Evolutionary conservation across 2,113 vertebrate genomes (phyloP).

Genomic region (Gila orcuttii): DNA sequence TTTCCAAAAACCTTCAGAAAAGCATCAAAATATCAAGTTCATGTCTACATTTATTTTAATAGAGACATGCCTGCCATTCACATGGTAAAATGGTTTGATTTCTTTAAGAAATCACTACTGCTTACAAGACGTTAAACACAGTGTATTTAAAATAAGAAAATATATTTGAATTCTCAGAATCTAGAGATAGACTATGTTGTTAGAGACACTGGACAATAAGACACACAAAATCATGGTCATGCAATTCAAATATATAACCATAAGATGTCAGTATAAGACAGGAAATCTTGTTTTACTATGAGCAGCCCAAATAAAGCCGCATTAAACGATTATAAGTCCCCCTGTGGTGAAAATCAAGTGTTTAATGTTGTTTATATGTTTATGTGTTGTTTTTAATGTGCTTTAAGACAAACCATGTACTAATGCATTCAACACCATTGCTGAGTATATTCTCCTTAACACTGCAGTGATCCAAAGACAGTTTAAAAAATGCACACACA

Average conservation of each 20-base stretch:
- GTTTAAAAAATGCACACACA: background rate
- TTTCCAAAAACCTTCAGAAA: background rate
- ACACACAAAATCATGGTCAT: background rate
- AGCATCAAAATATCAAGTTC: background rate
- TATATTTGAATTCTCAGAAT: background rate
- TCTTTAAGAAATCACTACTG: background rate
- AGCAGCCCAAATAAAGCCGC: background rate
- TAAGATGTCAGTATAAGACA: constrained; percentile 41
- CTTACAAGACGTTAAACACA: background rate
- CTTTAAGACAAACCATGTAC: no score
- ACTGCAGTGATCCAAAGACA: no score
- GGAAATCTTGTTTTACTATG: background rate
- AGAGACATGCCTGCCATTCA: background rate
- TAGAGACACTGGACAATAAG: background rate
- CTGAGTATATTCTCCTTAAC: no score
- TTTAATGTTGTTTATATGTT: no score
- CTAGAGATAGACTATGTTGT: background rate
- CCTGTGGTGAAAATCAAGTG: no score
- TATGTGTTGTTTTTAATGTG: no score
- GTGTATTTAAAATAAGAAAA: background rate
- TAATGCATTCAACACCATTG: no score
- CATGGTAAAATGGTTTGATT: background rate
- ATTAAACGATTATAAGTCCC: background rate
- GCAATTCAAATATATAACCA: constrained; percentile 7
- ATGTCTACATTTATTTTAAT: background rate